Evolutionary conservation across 2,113 vertebrate genomes (phyloP).

Genomic region (Mustelus asterias): DNA sequence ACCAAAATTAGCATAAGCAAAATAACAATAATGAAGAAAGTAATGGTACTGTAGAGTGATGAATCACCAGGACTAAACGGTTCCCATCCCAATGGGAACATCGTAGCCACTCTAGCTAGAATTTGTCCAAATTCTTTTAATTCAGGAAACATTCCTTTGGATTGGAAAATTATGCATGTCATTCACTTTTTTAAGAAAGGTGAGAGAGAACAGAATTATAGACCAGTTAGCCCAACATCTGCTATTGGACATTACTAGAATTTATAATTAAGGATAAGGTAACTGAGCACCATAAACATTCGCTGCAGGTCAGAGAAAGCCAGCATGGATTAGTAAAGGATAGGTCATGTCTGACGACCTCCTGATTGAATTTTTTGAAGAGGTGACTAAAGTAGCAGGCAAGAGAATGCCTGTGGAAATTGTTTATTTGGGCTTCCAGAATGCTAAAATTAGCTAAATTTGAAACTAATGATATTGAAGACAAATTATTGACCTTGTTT

Average conservation of each 20-base stretch:
- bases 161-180: too few relatives aligned
- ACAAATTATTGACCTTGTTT: background rate
- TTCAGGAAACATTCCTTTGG: background rate
- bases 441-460: background rate
- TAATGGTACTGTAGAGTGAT: background rate
- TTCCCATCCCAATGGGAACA: background rate
- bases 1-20: too few relatives aligned
- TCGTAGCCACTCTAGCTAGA: background rate
- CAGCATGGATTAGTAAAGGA: background rate
- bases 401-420: background rate
- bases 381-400: background rate
- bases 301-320: background rate
- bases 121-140: background rate
- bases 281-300: background rate
- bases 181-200: background rate
- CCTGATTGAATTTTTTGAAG: background rate
- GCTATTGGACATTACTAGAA: too few relatives aligned
- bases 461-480: background rate
- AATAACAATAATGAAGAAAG: too few relatives aligned
- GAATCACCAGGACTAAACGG: background rate
- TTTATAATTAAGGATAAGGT: too few relatives aligned
- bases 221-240: background rate
- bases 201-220: background rate
- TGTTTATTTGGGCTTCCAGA: background rate
- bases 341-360: background rate